A percentile compares a stretch with the other conserved stretches of the same genome.
These are phyloP conservation scores for Entosphenus tridentatus DNA, from an alignment of 2,113 vertebrate species.

Conservation along the genomic window DNA sequence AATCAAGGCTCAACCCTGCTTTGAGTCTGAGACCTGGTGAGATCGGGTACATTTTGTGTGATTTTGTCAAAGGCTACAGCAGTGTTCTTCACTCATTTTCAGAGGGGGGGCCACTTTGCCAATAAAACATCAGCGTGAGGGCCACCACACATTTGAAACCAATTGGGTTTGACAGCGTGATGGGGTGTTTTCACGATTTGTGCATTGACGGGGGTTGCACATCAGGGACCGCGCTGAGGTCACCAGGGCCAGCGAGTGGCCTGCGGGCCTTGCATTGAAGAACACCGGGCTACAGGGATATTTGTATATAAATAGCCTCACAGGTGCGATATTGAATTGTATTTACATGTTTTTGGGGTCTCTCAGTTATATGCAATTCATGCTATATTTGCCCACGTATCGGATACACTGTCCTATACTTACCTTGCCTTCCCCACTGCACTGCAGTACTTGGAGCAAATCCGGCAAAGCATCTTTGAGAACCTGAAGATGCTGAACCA, in stretches of 20 bases:
- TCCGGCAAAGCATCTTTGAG: constrained; percentile 85
- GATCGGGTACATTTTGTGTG: too few relatives aligned
- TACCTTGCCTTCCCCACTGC: not conserved
- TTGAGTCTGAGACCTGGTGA: too few relatives aligned
- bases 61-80: too few relatives aligned
- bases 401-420: not conserved
- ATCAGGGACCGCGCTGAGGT: not conserved
- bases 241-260: too few relatives aligned
- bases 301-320: not conserved
- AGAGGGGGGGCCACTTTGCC: too few relatives aligned
- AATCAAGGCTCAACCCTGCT: too few relatives aligned
- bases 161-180: constrained; percentile 3
- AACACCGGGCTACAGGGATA: not conserved
- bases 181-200: not conserved
- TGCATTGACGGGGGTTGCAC: not conserved
- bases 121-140: too few relatives aligned
- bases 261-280: not conserved
- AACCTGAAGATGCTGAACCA: constrained; percentile 98
- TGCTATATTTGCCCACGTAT: not conserved
- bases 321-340: not conserved
- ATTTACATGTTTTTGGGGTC: too few relatives aligned
- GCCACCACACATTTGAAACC: too few relatives aligned
- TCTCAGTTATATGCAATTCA: not conserved
- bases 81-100: too few relatives aligned
- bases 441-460: constrained; percentile 77